These are phyloP conservation scores for Cheilosia grossa DNA, from an alignment of 2,888 invertebrate species.

Conservation along the genomic window DNA sequence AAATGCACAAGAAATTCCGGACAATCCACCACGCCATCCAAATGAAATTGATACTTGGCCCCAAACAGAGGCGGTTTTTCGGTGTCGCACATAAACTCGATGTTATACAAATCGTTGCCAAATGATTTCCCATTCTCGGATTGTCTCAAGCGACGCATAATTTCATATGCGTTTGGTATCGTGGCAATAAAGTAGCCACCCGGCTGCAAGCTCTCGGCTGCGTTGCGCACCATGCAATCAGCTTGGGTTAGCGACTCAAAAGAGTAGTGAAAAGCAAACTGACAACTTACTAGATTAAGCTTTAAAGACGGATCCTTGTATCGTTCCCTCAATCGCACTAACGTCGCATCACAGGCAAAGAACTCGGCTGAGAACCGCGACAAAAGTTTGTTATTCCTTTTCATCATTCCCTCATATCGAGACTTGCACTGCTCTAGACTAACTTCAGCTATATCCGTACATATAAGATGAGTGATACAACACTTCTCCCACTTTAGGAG, in stretches of 20 bases:
- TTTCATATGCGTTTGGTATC: conserved; percentile 96
- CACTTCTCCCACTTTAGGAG: conserved; percentile 96
- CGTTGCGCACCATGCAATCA: conserved; percentile 95
- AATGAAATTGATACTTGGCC: conserved; percentile 96
- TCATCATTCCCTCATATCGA: conserved; percentile 90
- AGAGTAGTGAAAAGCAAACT: conserved; percentile 99
- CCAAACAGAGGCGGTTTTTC: conserved; percentile 93
- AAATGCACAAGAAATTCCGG: conserved; percentile 99
- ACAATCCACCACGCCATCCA: conserved; percentile 98
- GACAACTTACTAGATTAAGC: conserved; percentile 96
- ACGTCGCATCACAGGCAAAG: conserved; percentile 95
- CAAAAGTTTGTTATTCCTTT: conserved; percentile 79
- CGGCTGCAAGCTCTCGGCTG: conserved; percentile 92
- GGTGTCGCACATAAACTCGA: conserved; percentile 88
- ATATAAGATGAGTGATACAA: conserved; percentile 91
- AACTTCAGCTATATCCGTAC: conserved; percentile 96
- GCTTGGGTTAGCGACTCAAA: conserved; percentile 96
- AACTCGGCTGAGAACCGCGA: conserved; percentile 93
- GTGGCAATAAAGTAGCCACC: conserved; percentile 99
- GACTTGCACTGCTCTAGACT: conserved; percentile 95
- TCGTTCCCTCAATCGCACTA: conserved; percentile 89
- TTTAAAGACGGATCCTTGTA: conserved; percentile 90
- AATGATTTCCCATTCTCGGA: conserved; percentile 85
- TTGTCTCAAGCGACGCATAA: conserved; percentile 89
- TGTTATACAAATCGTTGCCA: conserved; percentile 91